Conservation (phyloP, 2,113 vertebrate genomes). For the Peucedramus taeniatus region DNA sequence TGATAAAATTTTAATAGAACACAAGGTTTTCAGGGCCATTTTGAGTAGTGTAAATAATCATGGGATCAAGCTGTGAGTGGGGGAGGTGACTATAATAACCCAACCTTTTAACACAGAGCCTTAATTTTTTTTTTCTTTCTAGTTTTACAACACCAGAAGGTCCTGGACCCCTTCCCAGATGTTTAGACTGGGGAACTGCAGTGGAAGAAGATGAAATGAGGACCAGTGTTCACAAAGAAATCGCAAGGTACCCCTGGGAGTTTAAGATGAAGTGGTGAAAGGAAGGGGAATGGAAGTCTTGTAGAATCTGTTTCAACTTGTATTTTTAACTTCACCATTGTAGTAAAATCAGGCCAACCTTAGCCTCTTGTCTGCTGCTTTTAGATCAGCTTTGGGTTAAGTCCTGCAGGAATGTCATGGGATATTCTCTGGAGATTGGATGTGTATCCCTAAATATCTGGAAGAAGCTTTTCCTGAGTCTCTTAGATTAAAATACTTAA, state of each 20-base stretch:
- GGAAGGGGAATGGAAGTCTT: background rate
- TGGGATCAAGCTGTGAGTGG: background rate
- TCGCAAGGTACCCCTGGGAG: slow-evolving; percentile 77
- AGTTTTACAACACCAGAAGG: slow-evolving; percentile 96
- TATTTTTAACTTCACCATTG: background rate
- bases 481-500: background rate
- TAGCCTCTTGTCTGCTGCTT: background rate
- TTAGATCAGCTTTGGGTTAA: background rate
- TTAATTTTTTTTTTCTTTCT: background rate
- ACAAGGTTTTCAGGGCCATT: background rate
- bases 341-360: background rate
- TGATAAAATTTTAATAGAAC: background rate
- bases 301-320: background rate
- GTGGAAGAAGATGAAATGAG: slow-evolving; percentile 91
- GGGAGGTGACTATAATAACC: background rate
- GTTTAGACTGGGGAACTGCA: slow-evolving; percentile 86
- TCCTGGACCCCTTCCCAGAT: slow-evolving; percentile 76
- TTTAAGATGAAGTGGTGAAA: background rate
- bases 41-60: background rate
- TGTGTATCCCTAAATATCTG: background rate
- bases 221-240: slow-evolving; percentile 82
- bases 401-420: background rate
- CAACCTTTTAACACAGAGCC: background rate
- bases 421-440: background rate
- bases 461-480: background rate